phyloP scores from a whole-genome alignment of 2,113 vertebrate species.

The Microtus montanus region DNA sequence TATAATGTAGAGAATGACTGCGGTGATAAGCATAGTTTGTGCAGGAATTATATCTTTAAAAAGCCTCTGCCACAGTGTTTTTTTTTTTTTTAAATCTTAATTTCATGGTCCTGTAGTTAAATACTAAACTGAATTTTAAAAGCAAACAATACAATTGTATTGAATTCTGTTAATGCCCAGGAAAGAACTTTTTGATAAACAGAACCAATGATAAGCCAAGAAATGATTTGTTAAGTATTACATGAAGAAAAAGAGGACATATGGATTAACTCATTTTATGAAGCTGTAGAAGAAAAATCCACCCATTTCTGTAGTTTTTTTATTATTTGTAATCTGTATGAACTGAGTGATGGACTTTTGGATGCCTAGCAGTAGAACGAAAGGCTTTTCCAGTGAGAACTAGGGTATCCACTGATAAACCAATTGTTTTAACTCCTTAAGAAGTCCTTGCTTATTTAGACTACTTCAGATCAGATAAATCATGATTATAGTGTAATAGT shows the following conservation, averaged over 20 bases:
- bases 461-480: not conserved
- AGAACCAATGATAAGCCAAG: not conserved
- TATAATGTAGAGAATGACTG: not conserved
- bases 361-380: not conserved
- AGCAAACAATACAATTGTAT: not conserved
- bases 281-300: not conserved
- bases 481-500: not conserved
- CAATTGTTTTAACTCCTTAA: not conserved
- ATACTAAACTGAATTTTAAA: not conserved
- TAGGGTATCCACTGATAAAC: not conserved
- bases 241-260: not conserved
- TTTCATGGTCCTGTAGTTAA: not conserved
- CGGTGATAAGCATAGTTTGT: not conserved
- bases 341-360: not conserved
- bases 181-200: not conserved
- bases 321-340: not conserved
- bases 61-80: not conserved
- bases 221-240: not conserved
- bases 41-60: not conserved
- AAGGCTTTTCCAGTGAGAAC: not conserved
- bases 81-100: not conserved
- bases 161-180: not conserved
- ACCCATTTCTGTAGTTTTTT: not conserved
- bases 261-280: not conserved
- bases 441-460: slow-evolving; percentile 7